Evolutionary conservation across 2,888 invertebrate genomes (phyloP), one percentile per base, ranked within the genome.

Genomic region (Hemaris fuciformis): DNA sequence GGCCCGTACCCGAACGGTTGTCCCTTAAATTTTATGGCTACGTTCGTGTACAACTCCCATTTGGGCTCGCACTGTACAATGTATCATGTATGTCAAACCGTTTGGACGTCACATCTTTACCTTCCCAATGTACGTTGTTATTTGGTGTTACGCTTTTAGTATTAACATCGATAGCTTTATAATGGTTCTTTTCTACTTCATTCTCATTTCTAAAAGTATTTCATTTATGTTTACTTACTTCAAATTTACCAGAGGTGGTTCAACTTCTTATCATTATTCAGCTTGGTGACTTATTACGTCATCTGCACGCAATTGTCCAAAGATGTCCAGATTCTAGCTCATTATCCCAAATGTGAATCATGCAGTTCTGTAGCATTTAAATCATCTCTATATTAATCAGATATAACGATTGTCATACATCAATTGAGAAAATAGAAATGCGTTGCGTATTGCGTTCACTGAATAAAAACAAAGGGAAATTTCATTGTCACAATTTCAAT

Each of bases 1-100:
- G 67, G 81, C 85, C 85, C 85, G 53, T 31, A 31, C 27, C 18
- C 53, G 46, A 46, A 46, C 46, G 53, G 48, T 27, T 27, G 38
- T 18, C 18, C 53, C 53, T 53, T 31, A 53, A 53, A 18, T 53
- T 4, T 46, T 48, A 53, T 27, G 18, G 8, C 31, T 53, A 53
- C 53, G 18, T 31, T 31, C 10, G 27, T 53, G 31, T 53, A 27
- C 25, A n/a, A 27, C 25, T 53, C 27, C 53, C 53, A 53, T 53
- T 53, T 53, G 53, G 18, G 46, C 13, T 46, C 10, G 53, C 4
- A 18, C 53, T 53, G 5, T 18, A n/a, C 13, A n/a, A 34, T 34
- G 3, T 38, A 38, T 38, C n/a, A 34, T 34, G 3, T 38, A 38
- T 38, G 38, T n/a, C 3, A 38, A 38, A 38, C 38, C 5, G 38